Evolutionary conservation across 2,113 vertebrate species (phyloP).

Genomic region (Dasyurus viverrinus): DNA sequence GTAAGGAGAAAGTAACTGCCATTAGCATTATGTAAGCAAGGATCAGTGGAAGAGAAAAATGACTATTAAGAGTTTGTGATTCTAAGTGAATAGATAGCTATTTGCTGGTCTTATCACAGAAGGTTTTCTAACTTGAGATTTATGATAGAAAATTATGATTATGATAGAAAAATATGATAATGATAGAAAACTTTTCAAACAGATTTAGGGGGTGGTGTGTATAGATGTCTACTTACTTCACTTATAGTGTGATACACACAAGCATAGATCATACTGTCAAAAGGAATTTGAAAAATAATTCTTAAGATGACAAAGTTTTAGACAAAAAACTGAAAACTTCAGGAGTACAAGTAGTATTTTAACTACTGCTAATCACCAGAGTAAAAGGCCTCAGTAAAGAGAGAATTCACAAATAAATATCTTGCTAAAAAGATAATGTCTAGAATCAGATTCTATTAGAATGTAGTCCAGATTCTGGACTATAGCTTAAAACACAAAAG

Average conservation of each 20-base stretch:
- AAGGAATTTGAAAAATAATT: not conserved
- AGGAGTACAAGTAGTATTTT: not conserved
- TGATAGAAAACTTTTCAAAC: not conserved
- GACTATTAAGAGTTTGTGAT: not conserved
- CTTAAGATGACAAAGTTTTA: not conserved
- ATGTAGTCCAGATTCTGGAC: not conserved
- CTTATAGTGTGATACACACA: not conserved
- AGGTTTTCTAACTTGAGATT: too few species aligned
- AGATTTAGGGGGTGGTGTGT: not conserved
- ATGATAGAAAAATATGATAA: not conserved
- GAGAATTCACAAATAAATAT: not conserved
- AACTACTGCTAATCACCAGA: not conserved
- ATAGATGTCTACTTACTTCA: not conserved
- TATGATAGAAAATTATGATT: too few species aligned
- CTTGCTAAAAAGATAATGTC: not conserved
- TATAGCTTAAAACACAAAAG: not conserved
- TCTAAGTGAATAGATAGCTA: not conserved
- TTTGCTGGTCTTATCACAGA: too few species aligned
- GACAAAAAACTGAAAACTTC: not conserved
- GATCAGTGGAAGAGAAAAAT: not conserved
- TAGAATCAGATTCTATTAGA: not conserved
- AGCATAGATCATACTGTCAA: not conserved
- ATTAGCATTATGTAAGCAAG: not conserved
- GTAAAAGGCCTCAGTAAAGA: not conserved
- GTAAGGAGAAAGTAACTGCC: not conserved